These are phyloP conservation scores for Ptycholaimellus sp. DNA, from an alignment of 2,888 invertebrate species.

Conservation along the genomic window DNA sequence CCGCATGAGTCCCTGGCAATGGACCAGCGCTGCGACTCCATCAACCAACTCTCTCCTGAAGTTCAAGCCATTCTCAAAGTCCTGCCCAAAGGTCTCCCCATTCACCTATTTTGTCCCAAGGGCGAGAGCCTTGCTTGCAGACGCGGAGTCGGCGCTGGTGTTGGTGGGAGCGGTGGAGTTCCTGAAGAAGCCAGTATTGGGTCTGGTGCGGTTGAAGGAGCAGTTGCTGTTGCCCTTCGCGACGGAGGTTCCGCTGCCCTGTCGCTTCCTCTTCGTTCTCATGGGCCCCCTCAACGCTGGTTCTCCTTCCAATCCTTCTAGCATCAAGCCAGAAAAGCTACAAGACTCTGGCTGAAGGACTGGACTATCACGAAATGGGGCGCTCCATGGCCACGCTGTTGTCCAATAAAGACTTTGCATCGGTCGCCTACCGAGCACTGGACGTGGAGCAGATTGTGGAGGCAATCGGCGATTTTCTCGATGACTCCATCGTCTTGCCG, in stretches of 20 bases:
- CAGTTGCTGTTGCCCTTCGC: conserved; percentile 8
- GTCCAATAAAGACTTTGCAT: no score
- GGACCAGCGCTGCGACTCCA: no score
- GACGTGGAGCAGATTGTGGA: conserved; percentile 59
- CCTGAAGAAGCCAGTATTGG: conserved; percentile 56
- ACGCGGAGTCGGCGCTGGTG: conserved; percentile 68
- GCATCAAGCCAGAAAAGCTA: no score
- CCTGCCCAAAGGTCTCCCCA: no score
- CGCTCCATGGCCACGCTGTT: conserved; percentile 72
- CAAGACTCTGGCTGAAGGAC: no score
- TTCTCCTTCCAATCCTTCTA: no score
- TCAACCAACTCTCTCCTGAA: no score
- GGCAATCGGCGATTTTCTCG: conserved; percentile 79
- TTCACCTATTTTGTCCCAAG: no score
- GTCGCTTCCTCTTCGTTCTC: conserved; percentile 71
- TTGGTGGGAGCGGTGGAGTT: conserved; percentile 77
- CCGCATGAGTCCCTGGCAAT: no score
- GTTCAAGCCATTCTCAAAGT: no score
- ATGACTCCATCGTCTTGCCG: conserved; percentile 77
- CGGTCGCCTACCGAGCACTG: conserved; percentile 64
- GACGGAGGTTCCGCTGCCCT: conserved; percentile 47
- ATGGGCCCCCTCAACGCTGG: conserved; percentile 54
- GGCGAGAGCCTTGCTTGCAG: no score
- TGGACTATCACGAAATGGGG: conserved; percentile 85
- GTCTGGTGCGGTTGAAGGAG: conserved; percentile 61